Evolutionary conservation across 2,888 invertebrate genomes (phyloP), one percentile per base, ranked within the genome.

Genomic region (Aporophyla lueneburgensis): DNA sequence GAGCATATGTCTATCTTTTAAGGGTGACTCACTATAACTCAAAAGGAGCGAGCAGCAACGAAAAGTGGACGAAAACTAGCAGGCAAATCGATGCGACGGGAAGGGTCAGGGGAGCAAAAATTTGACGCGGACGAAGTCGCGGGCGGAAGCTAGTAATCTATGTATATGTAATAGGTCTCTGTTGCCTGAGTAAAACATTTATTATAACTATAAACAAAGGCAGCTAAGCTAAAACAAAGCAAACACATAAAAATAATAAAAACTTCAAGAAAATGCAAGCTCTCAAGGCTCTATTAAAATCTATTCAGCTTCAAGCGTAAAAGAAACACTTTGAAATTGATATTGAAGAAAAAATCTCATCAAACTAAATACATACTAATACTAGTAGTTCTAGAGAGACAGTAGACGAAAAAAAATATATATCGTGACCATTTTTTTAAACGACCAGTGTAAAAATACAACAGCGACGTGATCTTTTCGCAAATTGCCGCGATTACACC

Each of bases 401-500:
- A 9, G 54, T 70, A 80, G 33, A 82, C 62, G 77, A 84, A 82
- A 86, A 76, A 82, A 86, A 76, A 82, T 74, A 83, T 87, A 84
- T 84, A 78, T 69, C 69, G 80, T 71, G 84, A 85, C 86, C 88
- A 87, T 88, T 91, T 89, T 91, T 91, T 91, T 88, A 88, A 89
- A 90, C 80, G 88, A 86, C 88, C 87, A 83, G 71, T 83, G 86
- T 90, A 90, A 91, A 88, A 89, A 89, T 90, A 89, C 88, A 90
- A 86, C 85, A 86, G 80, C 85, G 88, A 91, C 92, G 91, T 90
- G 92, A 91, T 92, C 90, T 90, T 89, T 86, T 86, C 90, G 86
- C 90, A 92, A 93, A 93, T 93, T 90, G 92, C 90, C 84, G 86
- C 91, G 91, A 93, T 93, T 92, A 92, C 89, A 78, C 80, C 79